A percentile compares a stretch with the other conserved stretches of the same genome.
Evolutionary conservation across 2,888 invertebrate species (phyloP).

Genomic region (Acholoe squamosa): DNA sequence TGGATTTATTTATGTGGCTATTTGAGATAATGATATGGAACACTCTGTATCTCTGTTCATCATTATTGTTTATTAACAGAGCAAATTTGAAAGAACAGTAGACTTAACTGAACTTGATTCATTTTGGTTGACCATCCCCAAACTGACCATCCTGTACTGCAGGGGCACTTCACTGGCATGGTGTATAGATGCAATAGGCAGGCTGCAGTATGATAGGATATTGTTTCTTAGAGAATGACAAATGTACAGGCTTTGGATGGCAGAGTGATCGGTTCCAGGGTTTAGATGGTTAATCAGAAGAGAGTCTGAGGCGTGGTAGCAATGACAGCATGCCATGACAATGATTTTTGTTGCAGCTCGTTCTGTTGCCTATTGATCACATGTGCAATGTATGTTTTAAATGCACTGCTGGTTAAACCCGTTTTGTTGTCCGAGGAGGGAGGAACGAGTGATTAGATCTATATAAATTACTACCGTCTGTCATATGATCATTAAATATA

Average conservation of each 20-base stretch:
- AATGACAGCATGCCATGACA: neutral
- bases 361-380: neutral
- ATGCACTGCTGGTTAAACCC: neutral
- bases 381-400: neutral
- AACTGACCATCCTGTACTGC: no score
- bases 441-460: constrained; percentile 2
- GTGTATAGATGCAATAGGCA: no score
- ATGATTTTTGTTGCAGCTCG: neutral
- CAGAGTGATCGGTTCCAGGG: neutral
- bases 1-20: no score
- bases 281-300: neutral
- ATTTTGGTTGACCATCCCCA: no score
- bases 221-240: no score
- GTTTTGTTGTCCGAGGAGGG: neutral
- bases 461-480: neutral
- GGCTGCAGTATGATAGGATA: no score
- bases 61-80: no score
- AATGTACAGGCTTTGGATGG: neutral
- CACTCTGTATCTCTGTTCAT: no score
- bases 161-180: no score
- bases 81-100: no score
- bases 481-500: neutral
- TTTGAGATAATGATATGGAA: no score
- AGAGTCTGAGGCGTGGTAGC: neutral
- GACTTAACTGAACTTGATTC: no score